Conservation (phyloP, 2,113 vertebrate species). For the Pseudolaguvia tuberculata region DNA sequence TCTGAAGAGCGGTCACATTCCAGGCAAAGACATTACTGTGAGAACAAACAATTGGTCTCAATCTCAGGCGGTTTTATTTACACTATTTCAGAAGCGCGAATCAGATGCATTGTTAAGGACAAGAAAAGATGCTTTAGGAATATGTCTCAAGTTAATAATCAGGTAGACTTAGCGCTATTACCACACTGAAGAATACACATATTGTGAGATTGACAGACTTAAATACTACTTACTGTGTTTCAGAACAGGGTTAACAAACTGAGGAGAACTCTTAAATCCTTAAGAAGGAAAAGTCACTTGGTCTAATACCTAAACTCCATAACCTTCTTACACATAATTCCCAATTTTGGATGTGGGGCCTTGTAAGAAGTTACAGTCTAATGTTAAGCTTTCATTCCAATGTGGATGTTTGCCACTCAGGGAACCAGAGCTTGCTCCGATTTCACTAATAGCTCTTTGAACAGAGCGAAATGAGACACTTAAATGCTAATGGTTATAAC, state of each 20-base stretch:
- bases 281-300: constrained; percentile 9
- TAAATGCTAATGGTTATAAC: background rate
- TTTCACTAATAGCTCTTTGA: constrained; percentile 56
- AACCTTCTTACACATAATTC: constrained; percentile 12
- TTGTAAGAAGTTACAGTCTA: constrained; percentile 11
- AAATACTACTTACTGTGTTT: background rate
- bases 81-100: background rate
- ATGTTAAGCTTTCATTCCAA: constrained; percentile 10
- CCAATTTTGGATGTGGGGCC: background rate
- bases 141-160: background rate
- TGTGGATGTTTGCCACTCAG: constrained; percentile 33
- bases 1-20: constrained; percentile 3
- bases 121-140: background rate
- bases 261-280: constrained; percentile 24
- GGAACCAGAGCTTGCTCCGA: constrained; percentile 56
- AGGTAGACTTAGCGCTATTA: background rate
- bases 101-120: background rate
- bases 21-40: constrained; percentile 1
- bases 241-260: constrained; percentile 4
- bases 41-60: background rate
- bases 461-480: constrained; percentile 38
- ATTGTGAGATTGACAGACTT: background rate
- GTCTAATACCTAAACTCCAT: constrained; percentile 4
- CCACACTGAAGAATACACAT: background rate
- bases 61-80: background rate